A percentile compares a stretch with the other conserved stretches of the same genome.
Evolutionary conservation across 2,797 vertebrate species (phyloP).

Genomic region (Lophura swinhoii): DNA sequence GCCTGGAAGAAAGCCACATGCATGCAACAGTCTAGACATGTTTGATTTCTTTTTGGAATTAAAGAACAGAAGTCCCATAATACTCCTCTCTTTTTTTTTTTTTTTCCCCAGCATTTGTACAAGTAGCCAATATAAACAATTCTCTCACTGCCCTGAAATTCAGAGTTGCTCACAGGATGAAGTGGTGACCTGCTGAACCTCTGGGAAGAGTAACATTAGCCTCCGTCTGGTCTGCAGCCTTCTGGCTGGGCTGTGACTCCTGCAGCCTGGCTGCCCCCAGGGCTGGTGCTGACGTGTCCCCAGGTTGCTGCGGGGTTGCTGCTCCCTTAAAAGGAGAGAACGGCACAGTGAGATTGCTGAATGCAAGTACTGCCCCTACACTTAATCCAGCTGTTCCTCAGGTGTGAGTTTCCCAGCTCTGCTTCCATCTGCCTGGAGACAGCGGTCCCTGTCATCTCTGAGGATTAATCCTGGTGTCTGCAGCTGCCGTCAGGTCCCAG

Average conservation of each 20-base stretch:
- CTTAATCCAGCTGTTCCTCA: background rate
- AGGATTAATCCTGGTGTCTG: background rate
- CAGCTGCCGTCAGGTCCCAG: background rate
- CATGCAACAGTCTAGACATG: slow-evolving; percentile 64
- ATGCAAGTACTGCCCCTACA: accelerated
- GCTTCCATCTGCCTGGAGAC: background rate
- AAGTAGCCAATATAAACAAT: slow-evolving; percentile 75
- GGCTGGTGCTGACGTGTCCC: background rate
- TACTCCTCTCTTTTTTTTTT: background rate
- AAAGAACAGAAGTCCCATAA: slow-evolving; percentile 71
- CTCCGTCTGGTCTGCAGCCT: slow-evolving; percentile 48
- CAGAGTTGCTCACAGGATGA: slow-evolving; percentile 51
- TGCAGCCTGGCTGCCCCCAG: background rate
- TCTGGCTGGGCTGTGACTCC: background rate
- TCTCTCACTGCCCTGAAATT: slow-evolving; percentile 73
- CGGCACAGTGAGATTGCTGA: background rate
- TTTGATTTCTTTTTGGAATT: slow-evolving; percentile 70
- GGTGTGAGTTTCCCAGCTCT: background rate
- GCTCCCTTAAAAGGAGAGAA: background rate
- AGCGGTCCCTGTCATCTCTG: accelerated
- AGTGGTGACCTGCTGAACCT: slow-evolving; percentile 63
- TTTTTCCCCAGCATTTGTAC: background rate
- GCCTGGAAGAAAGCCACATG: slow-evolving; percentile 69
- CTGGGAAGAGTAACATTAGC: slow-evolving; percentile 58
- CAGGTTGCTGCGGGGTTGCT: background rate